These are phyloP conservation scores for Halictus rubicundus DNA, from an alignment of 1,140 invertebrate genomes.

Conservation along the genomic window DNA sequence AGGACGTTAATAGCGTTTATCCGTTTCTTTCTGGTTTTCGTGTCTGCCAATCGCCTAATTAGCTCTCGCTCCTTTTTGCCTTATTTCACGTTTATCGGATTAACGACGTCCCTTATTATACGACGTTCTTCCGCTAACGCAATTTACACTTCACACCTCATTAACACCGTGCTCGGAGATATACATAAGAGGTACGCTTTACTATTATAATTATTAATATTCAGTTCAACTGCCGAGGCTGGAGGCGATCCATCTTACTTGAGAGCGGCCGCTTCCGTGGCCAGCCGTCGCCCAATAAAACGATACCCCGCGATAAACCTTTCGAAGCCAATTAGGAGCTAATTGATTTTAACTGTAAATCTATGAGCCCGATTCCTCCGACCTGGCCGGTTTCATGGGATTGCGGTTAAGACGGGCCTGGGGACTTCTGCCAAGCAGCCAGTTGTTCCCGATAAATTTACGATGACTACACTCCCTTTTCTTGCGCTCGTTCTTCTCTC, in stretches of 20 bases:
- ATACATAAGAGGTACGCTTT: too few species aligned
- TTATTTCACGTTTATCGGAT: too few species aligned
- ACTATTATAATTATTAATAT: not conserved
- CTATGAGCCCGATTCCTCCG: slow-evolving; percentile 57
- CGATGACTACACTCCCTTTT: slow-evolving; percentile 52
- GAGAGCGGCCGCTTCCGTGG: not conserved
- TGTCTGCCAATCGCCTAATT: too few species aligned
- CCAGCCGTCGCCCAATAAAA: slow-evolving; percentile 43
- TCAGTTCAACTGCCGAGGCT: not conserved
- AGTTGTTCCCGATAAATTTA: slow-evolving; percentile 71
- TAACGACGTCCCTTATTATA: too few species aligned
- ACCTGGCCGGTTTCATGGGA: slow-evolving; percentile 18
- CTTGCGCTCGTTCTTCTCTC: slow-evolving; percentile 43
- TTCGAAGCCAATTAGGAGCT: slow-evolving; percentile 60
- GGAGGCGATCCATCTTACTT: slow-evolving; percentile 27
- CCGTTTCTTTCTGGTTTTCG: too few species aligned
- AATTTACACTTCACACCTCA: too few species aligned
- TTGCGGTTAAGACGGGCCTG: slow-evolving; percentile 51
- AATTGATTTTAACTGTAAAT: slow-evolving; percentile 76
- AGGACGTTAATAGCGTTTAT: too few species aligned
- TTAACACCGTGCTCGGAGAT: too few species aligned
- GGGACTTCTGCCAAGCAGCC: slow-evolving; percentile 46
- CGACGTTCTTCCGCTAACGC: too few species aligned
- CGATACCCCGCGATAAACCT: slow-evolving; percentile 37
- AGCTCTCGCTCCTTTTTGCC: too few species aligned